phyloP scores from a whole-genome alignment of 2,888 invertebrate species.

The Priocnemis perturbator region DNA sequence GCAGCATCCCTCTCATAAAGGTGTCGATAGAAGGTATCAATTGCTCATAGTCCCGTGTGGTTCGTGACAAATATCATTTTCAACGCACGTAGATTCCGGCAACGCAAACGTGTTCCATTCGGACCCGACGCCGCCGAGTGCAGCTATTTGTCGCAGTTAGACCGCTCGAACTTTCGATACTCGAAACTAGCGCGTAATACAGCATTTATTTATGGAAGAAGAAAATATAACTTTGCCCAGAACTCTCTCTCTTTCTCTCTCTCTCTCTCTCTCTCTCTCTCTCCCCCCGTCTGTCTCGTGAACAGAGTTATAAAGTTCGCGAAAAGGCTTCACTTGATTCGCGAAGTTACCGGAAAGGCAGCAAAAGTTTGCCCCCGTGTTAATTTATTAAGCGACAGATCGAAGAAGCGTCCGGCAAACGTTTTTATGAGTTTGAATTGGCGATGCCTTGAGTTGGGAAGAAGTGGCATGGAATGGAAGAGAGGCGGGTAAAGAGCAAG shows the following conservation, averaged over 20 bases:
- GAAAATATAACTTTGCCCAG: conserved; percentile 12
- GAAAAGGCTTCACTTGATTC: conserved; percentile 1
- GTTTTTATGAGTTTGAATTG: conserved; percentile 22
- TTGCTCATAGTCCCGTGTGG: conserved; percentile 28
- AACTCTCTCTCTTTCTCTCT: background rate
- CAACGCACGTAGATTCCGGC: background rate
- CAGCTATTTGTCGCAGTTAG: too few relatives aligned
- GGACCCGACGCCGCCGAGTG: too few relatives aligned
- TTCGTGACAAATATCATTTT: conserved; percentile 29
- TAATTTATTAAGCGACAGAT: conserved; percentile 38
- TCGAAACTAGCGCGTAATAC: conserved; percentile 2
- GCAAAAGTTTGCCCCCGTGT: conserved; percentile 17
- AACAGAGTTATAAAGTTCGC: conserved; percentile 27
- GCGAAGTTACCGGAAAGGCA: conserved; percentile 8
- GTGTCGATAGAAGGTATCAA: conserved; percentile 38
- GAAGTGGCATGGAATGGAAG: background rate
- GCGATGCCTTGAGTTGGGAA: conserved; percentile 21
- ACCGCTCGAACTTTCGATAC: background rate
- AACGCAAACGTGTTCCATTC: too few relatives aligned
- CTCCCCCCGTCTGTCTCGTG: background rate
- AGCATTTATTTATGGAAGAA: conserved; percentile 16
- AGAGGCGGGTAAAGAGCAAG: background rate
- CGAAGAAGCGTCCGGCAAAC: conserved; percentile 18
- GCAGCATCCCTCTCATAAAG: conserved; percentile 27
- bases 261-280: background rate